Base-by-base conservation (phyloP, 2,888 invertebrate species). In the Hydrotaea diabolus region DNA sequence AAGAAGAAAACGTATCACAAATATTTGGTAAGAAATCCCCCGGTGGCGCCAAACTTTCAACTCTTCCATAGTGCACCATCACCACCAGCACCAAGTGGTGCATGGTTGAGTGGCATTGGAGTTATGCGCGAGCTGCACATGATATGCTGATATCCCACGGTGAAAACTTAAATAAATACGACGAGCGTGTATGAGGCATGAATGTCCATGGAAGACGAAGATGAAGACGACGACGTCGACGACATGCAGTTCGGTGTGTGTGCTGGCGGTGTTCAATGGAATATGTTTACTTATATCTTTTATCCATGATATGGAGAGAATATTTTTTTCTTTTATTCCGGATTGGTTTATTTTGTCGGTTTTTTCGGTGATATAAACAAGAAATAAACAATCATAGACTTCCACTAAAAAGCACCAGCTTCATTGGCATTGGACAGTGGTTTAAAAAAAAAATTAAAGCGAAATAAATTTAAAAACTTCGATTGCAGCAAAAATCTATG, bases 41-140 rank as follows among this genome's bases (percentile, higher is more conserved):
- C 76, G 81, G 79, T 81, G 84, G 84, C 84, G 84, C 84, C 84
- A 81, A 81, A 81, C 81, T 81, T 85, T 85, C 81, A 79, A 73
- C 78, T 81, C 76, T 85, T 73, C 36, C 26, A 31, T 7, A 31
- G 17, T 9, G 15, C 39, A 66, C 39, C n/a, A n/a, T 66, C 39
- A 31, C 39, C n/a, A n/a, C n/a, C n/a, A n/a, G n/a, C n/a, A n/a
- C n/a, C n/a, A 66, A 43, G 8, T 36, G 23, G 36, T 15, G 5
- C 3, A 8, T 7, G 15, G 15, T 15, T 53, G 36, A 5, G n/a
- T 31, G 31, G 31, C 31, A 59, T 1, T 15, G 31, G 26, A 62
- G 62, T 36, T 62, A 62, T 62, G 62, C 62, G 26, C 23, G 26
- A 31, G 15, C 15, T 69, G 43, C 69, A 46, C 13, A 31, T 49